Base-by-base conservation (phyloP, 1,140 invertebrate genomes). In the Rhagoletis pomonella region DNA sequence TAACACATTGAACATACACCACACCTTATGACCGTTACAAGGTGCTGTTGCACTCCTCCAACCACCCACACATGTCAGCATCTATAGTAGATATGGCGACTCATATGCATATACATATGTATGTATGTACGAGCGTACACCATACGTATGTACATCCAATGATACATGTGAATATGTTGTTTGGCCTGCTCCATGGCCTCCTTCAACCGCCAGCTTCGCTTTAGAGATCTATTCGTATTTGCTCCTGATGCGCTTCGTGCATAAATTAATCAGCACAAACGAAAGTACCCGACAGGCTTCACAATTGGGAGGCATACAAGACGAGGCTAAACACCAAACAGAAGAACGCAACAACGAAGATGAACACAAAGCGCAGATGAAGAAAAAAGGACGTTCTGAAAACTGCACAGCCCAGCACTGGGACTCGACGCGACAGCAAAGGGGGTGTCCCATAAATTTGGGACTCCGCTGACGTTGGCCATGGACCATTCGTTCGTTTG, bases 401-500 rank as follows among this genome's bases (percentile, higher is more conserved):
- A 55, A 17, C 17, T 55, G n/a, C 44, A 12, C 47, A 29, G 6
- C 5, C 10, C 47, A 58, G 47, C 5, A 19, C n/a, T 19, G 73
- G 29, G 29, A 29, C 29, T 29, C 73, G 6, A 6, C 17, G n/a
- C 73, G 73, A 10, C 73, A 55, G 73, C n/a, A 50, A 55, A 55
- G 55, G n/a, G 47, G n/a, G 73, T 50, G 73, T 29, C 47, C 73
- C 73, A 58, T 81, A 55, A 81, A 81, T 81, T 81, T 81, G 73
- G 73, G 47, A 81, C 73, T 81, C 47, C 47, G 14, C 47, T 55
- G 47, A 55, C 47, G 73, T 81, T 81, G 73, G 47, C 73, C 73
- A 81, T 81, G 73, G 73, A 81, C 73, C 73, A 81, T 81, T 81
- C 73, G 73, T 81, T 50, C n/a, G 73, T 55, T 81, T 81, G 73